Evolutionary conservation across 2,797 vertebrate species (phyloP).

Genomic region (Poecilia velifera): DNA sequence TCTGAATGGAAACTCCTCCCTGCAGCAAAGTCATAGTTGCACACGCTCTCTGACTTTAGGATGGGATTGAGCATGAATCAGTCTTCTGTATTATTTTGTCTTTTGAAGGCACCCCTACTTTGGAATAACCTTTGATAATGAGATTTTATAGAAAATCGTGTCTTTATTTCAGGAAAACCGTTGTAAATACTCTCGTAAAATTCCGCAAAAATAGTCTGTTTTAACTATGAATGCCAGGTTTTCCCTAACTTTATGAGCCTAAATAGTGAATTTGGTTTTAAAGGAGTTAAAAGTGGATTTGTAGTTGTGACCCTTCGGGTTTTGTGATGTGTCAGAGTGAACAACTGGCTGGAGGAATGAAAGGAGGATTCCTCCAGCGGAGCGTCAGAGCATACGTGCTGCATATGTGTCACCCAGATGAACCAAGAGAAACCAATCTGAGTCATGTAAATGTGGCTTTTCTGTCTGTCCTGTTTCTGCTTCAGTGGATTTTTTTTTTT

Average conservation of each 20-base stretch:
- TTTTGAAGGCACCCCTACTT: constrained; percentile 5
- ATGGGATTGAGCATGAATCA: constrained; percentile 8
- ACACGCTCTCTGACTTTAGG: constrained; percentile 26
- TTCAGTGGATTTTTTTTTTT: constrained; percentile 3
- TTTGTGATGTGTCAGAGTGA: neutral
- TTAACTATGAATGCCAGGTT: neutral
- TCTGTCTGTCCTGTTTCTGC: constrained; percentile 20
- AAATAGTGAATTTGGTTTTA: neutral
- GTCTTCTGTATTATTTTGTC: constrained; percentile 3
- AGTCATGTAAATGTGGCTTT: constrained; percentile 15
- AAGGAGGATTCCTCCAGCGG: neutral
- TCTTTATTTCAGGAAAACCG: neutral
- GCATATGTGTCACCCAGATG: constrained; percentile 29
- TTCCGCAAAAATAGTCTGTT: neutral
- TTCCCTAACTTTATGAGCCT: neutral
- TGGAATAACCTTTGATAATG: neutral
- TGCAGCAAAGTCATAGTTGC: constrained; percentile 9
- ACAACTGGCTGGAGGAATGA: constrained; percentile 11
- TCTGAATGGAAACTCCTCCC: constrained; percentile 51
- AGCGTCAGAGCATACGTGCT: constrained; percentile 6
- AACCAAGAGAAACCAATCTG: constrained; percentile 25
- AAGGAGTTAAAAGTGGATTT: neutral
- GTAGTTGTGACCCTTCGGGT: neutral
- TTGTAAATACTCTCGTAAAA: neutral
- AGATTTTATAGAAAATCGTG: neutral